Percentiles rank a stretch among this genome's conserved stretches.
Evolutionary conservation across 2,797 vertebrate species (phyloP).

Genomic region (Falco columbarius): DNA sequence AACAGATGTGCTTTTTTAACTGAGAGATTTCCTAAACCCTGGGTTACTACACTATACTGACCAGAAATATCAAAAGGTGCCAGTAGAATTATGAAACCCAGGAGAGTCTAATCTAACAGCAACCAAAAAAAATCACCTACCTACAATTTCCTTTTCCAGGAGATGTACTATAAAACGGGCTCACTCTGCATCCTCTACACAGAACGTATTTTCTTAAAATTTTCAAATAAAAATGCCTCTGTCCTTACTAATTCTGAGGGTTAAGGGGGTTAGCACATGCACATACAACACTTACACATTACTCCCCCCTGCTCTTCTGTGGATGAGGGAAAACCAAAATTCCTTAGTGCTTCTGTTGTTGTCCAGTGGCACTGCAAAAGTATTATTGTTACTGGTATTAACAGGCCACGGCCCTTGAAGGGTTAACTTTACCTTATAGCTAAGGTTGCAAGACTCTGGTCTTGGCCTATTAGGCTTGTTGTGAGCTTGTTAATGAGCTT

Average conservation of each 20-base stretch:
- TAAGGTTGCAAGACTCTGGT: neutral
- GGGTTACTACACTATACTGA: neutral
- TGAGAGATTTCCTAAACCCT: neutral
- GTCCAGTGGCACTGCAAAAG: neutral
- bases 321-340: neutral
- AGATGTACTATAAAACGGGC: neutral
- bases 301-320: neutral
- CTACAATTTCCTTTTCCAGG: conserved; percentile 8
- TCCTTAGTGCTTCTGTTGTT: neutral
- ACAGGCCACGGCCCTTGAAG: neutral
- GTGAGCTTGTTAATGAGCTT: neutral
- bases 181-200: neutral
- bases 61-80: conserved; percentile 23
- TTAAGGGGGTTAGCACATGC: neutral
- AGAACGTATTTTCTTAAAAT: neutral
- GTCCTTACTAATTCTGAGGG: neutral
- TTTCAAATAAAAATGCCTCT: neutral
- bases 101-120: neutral
- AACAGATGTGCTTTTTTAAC: neutral
- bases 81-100: conserved; percentile 32
- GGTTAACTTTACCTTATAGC: neutral
- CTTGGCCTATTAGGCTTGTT: neutral
- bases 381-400: neutral
- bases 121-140: neutral
- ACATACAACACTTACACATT: neutral